Conservation (phyloP, 2,797 vertebrate species). For the Coluber constrictor region DNA sequence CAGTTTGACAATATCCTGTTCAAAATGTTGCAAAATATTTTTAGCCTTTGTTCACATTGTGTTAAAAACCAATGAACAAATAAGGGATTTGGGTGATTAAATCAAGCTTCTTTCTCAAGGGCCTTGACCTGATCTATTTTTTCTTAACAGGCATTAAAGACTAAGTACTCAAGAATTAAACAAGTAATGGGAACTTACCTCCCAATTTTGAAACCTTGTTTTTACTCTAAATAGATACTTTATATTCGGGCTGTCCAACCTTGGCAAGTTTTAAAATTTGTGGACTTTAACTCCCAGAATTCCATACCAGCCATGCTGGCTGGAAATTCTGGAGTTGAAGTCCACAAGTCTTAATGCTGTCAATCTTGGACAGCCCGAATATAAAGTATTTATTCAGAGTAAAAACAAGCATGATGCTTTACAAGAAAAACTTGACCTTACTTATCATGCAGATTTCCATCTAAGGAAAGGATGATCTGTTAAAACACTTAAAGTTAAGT, state of each 20-base stretch:
- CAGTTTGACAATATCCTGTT: not conserved
- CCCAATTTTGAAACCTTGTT: not conserved
- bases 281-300: not conserved
- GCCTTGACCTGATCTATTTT: not conserved
- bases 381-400: not conserved
- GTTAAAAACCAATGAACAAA: not conserved
- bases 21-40: not conserved
- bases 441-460: not conserved
- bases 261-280: not conserved
- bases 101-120: not conserved
- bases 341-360: not conserved
- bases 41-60: not conserved
- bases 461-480: not conserved
- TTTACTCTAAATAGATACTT: not conserved
- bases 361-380: not conserved
- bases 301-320: not conserved
- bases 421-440: not conserved
- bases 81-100: not conserved
- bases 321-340: not conserved
- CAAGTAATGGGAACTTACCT: not conserved
- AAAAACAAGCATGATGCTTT: not conserved
- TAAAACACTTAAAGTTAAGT: not conserved
- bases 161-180: not conserved
- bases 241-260: not conserved
- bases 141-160: not conserved